Conservation (phyloP, 2,888 invertebrate species). For the Mantis religiosa region DNA sequence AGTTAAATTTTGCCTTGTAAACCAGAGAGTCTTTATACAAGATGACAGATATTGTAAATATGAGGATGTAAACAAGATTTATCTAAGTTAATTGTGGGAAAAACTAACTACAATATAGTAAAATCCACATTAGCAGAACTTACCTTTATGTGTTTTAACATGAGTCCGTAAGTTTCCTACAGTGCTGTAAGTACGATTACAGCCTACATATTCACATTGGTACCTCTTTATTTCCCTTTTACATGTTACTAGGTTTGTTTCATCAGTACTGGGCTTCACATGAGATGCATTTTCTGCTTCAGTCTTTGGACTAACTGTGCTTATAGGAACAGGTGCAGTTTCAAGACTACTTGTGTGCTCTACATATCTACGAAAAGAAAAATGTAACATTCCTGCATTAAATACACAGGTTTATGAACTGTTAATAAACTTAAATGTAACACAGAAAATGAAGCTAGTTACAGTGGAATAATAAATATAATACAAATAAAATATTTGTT, state of each 20-base stretch:
- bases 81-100: no score
- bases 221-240: constrained; percentile 65
- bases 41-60: no score
- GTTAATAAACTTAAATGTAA: no score
- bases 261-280: constrained; percentile 43
- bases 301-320: constrained; percentile 42
- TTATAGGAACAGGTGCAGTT: constrained; percentile 63
- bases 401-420: neutral
- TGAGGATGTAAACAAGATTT: no score
- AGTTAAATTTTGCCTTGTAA: no score
- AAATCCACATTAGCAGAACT: constrained; percentile 8
- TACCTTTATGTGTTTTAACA: constrained; percentile 94
- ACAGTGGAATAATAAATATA: no score
- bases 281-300: neutral
- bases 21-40: no score
- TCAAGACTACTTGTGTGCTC: constrained; percentile 44
- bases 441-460: no score
- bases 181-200: constrained; percentile 85
- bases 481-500: no score
- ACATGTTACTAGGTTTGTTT: constrained; percentile 45
- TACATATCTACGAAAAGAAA: neutral
- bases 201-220: constrained; percentile 84
- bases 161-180: constrained; percentile 92
- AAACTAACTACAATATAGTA: no score
- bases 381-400: neutral